Conservation (phyloP, 2,797 vertebrate genomes). For the Gastrophryne carolinensis region DNA sequence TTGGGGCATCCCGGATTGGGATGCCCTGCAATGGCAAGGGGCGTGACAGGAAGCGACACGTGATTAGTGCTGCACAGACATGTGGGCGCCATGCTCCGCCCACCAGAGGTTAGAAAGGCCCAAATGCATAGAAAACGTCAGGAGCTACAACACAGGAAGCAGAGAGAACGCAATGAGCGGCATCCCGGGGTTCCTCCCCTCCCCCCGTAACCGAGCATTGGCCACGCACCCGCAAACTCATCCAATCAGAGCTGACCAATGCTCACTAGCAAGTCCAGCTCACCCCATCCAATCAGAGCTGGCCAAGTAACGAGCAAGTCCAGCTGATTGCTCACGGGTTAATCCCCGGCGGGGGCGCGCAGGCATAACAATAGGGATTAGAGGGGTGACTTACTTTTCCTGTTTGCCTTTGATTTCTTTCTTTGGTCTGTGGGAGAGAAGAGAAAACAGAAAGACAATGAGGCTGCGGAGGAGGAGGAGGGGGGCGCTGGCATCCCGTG, state of each 20-base stretch:
- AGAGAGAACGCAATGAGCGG: background rate
- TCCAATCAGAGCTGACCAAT: too few relatives aligned
- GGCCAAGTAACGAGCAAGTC: background rate
- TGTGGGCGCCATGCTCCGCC: background rate
- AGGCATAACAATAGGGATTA: too few relatives aligned
- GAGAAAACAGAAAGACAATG: constrained; percentile 51
- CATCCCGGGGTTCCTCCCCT: background rate
- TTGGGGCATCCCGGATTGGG: too few relatives aligned
- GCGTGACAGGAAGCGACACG: background rate
- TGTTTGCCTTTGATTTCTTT: constrained; percentile 83
- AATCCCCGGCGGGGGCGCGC: too few relatives aligned
- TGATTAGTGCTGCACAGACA: background rate
- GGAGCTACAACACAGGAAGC: too few relatives aligned
- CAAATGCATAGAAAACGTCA: too few relatives aligned
- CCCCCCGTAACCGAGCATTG: background rate
- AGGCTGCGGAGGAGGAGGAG: too few relatives aligned
- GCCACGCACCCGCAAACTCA: background rate
- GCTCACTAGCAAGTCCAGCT: background rate
- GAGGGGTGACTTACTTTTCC: constrained; percentile 90
- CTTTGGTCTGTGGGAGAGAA: constrained; percentile 84
- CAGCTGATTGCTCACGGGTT: too few relatives aligned
- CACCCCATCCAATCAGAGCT: background rate
- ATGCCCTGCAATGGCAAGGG: too few relatives aligned
- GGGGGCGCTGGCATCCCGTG: background rate
- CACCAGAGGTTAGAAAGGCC: constrained; percentile 3